A percentile compares a stretch with the other conserved stretches of the same genome.
Evolutionary conservation across 1,140 invertebrate genomes (phyloP).

Genomic region (Euwallacea fornicatus): DNA sequence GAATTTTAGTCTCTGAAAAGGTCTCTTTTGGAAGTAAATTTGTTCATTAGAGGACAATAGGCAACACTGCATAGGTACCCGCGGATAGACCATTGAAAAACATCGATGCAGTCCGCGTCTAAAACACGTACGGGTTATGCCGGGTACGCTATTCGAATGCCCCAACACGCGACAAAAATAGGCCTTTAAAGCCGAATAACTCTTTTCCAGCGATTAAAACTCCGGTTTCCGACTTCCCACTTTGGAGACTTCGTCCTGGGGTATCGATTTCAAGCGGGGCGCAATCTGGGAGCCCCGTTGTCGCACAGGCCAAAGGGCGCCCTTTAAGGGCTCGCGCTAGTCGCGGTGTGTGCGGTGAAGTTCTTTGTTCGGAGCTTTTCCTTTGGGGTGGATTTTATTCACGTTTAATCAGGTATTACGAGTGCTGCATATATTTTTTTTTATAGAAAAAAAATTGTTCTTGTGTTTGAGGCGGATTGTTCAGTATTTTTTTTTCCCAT

Average conservation of each 20-base stretch:
- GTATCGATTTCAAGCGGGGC: too few relatives aligned
- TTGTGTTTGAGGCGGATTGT: too few relatives aligned
- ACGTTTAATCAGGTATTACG: too few relatives aligned
- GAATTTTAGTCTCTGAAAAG: too few relatives aligned
- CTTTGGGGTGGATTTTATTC: too few relatives aligned
- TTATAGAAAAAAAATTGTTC: too few relatives aligned
- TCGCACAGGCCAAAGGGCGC: not conserved
- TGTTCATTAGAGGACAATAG: not conserved
- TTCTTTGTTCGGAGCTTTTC: not conserved
- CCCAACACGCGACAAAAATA: conserved; percentile 15
- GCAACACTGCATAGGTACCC: conserved; percentile 23
- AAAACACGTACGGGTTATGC: conserved; percentile 18
- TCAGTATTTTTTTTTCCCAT: too few relatives aligned
- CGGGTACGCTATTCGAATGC: conserved; percentile 16
- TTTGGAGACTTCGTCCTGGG: too few relatives aligned
- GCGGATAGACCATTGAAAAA: conserved; percentile 29
- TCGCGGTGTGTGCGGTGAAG: not conserved
- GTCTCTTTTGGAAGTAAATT: too few relatives aligned
- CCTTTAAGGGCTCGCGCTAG: not conserved
- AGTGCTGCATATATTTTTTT: too few relatives aligned
- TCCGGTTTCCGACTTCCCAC: too few relatives aligned
- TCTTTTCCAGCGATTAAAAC: not conserved
- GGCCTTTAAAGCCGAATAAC: not conserved
- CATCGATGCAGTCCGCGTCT: conserved; percentile 28
- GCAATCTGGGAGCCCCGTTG: not conserved